A percentile compares a stretch with the other conserved stretches of the same genome.
Conservation (phyloP, 2,113 vertebrate genomes). For the Laticauda colubrina region DNA sequence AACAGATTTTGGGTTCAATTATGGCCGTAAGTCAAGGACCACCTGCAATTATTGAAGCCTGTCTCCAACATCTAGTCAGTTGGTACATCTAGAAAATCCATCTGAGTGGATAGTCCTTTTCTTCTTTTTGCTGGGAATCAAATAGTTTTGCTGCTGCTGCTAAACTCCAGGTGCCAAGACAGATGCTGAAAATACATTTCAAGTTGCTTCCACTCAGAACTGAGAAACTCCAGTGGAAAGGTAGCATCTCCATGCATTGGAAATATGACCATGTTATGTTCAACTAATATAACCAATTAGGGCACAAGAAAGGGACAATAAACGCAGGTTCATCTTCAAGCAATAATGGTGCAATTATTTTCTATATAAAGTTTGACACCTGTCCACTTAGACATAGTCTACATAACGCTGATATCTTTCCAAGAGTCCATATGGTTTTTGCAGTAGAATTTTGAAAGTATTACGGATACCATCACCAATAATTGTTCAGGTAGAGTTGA, state of each 20-base stretch:
- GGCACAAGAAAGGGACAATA: background rate
- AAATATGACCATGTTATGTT: background rate
- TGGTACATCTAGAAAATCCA: background rate
- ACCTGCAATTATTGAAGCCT: too few relatives aligned
- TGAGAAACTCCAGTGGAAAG: background rate
- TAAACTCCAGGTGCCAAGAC: background rate
- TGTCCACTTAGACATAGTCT: background rate
- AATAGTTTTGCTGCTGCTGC: background rate
- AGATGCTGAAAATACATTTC: background rate
- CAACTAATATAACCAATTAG: background rate
- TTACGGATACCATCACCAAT: accelerated
- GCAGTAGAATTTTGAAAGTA: background rate
- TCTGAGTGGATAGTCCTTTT: background rate
- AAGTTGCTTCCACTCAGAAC: background rate
- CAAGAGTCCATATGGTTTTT: background rate
- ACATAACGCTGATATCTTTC: background rate
- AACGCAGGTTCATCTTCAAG: background rate
- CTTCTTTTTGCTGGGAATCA: background rate
- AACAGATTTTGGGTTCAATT: too few relatives aligned
- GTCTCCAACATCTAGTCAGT: background rate
- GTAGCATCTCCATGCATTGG: too few relatives aligned
- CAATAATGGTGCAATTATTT: too few relatives aligned
- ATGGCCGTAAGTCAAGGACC: too few relatives aligned
- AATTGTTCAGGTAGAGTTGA: accelerated
- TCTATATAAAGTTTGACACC: background rate